These are phyloP conservation scores for Halcyon senegalensis DNA, from an alignment of 2,113 vertebrate species.

Conservation along the genomic window DNA sequence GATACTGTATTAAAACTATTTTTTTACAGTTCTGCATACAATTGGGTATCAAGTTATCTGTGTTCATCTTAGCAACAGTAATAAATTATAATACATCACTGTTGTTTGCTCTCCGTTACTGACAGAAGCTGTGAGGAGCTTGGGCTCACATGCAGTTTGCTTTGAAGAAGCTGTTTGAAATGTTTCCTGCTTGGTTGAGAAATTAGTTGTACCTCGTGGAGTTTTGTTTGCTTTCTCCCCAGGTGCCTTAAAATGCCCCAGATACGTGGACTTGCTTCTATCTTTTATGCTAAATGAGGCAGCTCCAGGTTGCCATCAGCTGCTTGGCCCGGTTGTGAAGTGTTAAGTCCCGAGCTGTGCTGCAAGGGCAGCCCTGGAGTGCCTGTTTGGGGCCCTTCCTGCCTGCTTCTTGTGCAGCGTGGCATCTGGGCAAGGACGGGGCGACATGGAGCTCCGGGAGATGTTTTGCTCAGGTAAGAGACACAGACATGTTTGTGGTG, in stretches of 20 bases:
- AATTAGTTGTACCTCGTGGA: background rate
- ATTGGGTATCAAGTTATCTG: conserved; percentile 81
- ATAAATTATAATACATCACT: conserved; percentile 83
- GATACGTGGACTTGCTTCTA: background rate
- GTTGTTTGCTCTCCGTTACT: conserved; percentile 44
- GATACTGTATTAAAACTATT: conserved; percentile 89
- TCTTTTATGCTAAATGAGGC: background rate
- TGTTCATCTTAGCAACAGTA: conserved; percentile 81
- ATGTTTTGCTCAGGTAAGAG: background rate
- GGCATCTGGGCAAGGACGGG: rapidly evolving
- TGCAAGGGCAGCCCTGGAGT: background rate
- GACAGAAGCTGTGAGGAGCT: background rate
- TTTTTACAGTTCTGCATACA: conserved; percentile 85
- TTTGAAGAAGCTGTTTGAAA: background rate
- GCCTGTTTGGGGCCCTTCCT: background rate
- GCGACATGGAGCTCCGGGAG: rapidly evolving
- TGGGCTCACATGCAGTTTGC: background rate
- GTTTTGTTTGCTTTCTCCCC: background rate
- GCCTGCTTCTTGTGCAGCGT: rapidly evolving
- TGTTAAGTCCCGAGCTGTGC: background rate
- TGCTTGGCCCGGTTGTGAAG: background rate
- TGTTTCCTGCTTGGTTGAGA: background rate
- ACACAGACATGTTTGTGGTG: rapidly evolving
- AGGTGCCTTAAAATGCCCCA: background rate
- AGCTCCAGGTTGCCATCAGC: background rate